Evolutionary conservation across 2,888 invertebrate genomes (phyloP).

Genomic region (Ramazzottius varieornatus): DNA sequence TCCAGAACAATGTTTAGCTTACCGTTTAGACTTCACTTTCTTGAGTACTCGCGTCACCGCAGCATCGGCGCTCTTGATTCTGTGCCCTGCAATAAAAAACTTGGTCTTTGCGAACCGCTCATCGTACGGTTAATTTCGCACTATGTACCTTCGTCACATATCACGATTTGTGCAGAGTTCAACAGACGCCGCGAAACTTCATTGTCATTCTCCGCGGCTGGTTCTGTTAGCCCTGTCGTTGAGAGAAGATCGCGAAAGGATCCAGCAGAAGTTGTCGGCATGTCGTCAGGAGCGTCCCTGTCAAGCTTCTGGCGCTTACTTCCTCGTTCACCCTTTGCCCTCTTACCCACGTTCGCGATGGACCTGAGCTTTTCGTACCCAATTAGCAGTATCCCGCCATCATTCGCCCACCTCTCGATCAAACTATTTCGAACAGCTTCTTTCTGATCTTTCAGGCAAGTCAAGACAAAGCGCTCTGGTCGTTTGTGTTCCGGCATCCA

Average conservation of each 20-base stretch:
- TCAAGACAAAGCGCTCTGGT: not conserved
- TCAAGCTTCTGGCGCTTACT: constrained; percentile 13
- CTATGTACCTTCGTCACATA: constrained; percentile 51
- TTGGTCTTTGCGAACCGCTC: too few species aligned
- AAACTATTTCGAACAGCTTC: constrained; percentile 10
- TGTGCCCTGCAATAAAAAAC: constrained; percentile 37
- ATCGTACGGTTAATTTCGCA: constrained; percentile 9
- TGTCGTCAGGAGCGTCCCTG: constrained; percentile 23
- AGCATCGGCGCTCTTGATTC: constrained; percentile 91
- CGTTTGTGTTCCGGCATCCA: constrained; percentile 43
- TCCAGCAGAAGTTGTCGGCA: constrained; percentile 7
- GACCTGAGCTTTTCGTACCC: constrained; percentile 88
- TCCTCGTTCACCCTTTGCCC: not conserved
- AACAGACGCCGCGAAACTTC: constrained; percentile 19
- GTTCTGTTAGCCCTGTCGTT: constrained; percentile 4
- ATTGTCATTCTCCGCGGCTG: not conserved
- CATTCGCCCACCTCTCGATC: constrained; percentile 46
- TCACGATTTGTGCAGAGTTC: constrained; percentile 58
- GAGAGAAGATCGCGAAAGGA: constrained; percentile 8
- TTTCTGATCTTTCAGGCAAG: not conserved
- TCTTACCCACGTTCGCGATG: constrained; percentile 33
- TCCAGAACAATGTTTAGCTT: too few species aligned
- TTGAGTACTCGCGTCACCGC: constrained; percentile 82
- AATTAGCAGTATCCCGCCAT: constrained; percentile 75
- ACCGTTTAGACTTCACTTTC: constrained; percentile 50